These are phyloP conservation scores for Lordiphosa fenestrarum DNA, from an alignment of 2,888 invertebrate genomes.

Conservation along the genomic window DNA sequence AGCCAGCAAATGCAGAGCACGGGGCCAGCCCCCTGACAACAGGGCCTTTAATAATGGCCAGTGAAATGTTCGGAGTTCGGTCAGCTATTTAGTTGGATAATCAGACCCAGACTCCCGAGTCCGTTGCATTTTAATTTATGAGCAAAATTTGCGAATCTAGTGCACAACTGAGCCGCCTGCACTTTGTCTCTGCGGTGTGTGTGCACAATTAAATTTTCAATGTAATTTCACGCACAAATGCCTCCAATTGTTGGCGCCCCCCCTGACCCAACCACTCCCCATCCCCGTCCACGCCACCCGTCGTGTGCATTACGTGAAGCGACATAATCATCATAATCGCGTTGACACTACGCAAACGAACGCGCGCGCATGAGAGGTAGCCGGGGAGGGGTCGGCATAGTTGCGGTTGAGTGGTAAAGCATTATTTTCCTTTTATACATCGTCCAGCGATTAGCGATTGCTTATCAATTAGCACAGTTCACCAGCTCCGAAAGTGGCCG, in stretches of 20 bases:
- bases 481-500: conserved; percentile 50
- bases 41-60: no score
- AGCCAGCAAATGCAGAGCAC: no score
- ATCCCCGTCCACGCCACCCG: conserved; percentile 3
- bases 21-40: neutral
- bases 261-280: no score
- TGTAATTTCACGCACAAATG: conserved; percentile 70
- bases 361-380: conserved; percentile 35
- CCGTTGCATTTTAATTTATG: conserved; percentile 58
- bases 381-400: neutral
- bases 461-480: conserved; percentile 68
- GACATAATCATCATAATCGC: conserved; percentile 69
- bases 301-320: conserved; percentile 44
- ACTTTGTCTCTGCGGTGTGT: conserved; percentile 38
- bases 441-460: conserved; percentile 33
- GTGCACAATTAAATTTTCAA: conserved; percentile 70
- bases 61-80: no score
- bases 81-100: no score
- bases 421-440: conserved; percentile 1
- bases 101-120: neutral
- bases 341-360: conserved; percentile 64
- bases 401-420: neutral
- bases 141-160: conserved; percentile 61
- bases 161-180: conserved; percentile 39
- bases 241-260: conserved; percentile 50